Base-by-base conservation (phyloP, 1,140 invertebrate species). In the Rhynchophorus ferrugineus region DNA sequence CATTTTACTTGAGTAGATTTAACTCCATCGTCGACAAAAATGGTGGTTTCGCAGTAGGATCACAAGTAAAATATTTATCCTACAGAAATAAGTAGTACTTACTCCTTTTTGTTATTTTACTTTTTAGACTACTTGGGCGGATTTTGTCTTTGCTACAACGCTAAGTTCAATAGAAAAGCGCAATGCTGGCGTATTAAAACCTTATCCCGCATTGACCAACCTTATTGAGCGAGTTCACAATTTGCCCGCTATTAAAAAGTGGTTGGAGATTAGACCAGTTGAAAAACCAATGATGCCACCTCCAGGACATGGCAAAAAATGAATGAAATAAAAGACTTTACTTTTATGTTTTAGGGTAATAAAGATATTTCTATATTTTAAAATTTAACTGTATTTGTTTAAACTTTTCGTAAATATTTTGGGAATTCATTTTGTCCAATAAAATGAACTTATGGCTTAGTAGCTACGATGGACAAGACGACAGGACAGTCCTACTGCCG, bases 111-210 rank as follows among this genome's bases (percentile, higher is more conserved):
- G 3, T n/a, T n/a, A n/a, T n/a, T n/a, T n/a, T n/a, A n/a, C 9
- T 36, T 35, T 46, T 8, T 16, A 47, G 45, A 14, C 38, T n/a
- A 47, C 45, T 18, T 47, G 45, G 45, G 45, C 45, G 3, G 45
- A 47, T 22, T 37, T 47, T n/a, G 2, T 11, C 22, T 37, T 47
- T n/a, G 45, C 45, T 5, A 36, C 45, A 7, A 16, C 5, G 0
- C 16, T 47, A 5, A 18, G 6, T 9, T n/a, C 13, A 22, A 5
- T 44, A 18, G 34, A 20, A 35, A 36, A 36, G 17, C 9, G n/a
- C n/a, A n/a, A 35, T 8, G 18, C 16, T 1, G 35, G 22, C 16
- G 11, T 3, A 3, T n/a, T 22, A 21, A 21, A 22, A 19, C 9
- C 16, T 1, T 37, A 22, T 11, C 2, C 45, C 7, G 34, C 17